Base-by-base conservation (phyloP, 2,113 vertebrate genomes). In the Nesoenas mayeri region DNA sequence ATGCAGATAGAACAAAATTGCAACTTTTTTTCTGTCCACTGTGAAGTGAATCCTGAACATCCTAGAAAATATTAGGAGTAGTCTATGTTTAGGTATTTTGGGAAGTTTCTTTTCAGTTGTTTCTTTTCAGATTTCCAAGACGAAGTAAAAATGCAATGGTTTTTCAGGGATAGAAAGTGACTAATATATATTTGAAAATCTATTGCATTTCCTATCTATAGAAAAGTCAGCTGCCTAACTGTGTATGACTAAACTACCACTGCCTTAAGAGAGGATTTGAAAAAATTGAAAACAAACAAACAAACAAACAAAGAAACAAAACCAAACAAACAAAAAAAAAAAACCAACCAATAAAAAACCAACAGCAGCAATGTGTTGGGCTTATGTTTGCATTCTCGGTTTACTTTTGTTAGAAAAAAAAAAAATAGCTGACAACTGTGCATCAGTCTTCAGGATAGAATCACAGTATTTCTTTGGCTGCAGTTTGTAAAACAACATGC, bases 341-440 rank as follows among this genome's bases (percentile, higher is more conserved):
- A n/a, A n/a, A n/a, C n/a, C n/a, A n/a, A n/a, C n/a, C n/a, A n/a
- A n/a, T n/a, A n/a, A n/a, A n/a, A n/a, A n/a, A n/a, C n/a, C n/a
- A n/a, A n/a, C 38, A 38, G 11, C 38, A 2, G 5, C 4, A 15
- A 3, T 15, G 3, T 20, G 15, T 4, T 4, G 31, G 8, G 1
- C 0, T 64, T 80, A 69, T 77, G 4, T 44, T 91, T 82, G 3
- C 11, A 40, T 47, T 89, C 4, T 26, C 2, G 26, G 17, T 62
- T 42, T 38, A 4, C 61, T 58, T 42, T 74, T 51, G 1, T 32
- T 53, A 62, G 14, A 40, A 40, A 40, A 40, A 40, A 40, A 40
- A 66, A 62, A 64, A 61, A 51, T 12, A 36, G 6, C n/a, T 71
- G 13, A 0, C 6, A 83, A 47, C 1, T 9, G 0, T 40, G 1